Evolutionary conservation across 2,113 vertebrate species (phyloP).

Genomic region (Smithornis capensis): DNA sequence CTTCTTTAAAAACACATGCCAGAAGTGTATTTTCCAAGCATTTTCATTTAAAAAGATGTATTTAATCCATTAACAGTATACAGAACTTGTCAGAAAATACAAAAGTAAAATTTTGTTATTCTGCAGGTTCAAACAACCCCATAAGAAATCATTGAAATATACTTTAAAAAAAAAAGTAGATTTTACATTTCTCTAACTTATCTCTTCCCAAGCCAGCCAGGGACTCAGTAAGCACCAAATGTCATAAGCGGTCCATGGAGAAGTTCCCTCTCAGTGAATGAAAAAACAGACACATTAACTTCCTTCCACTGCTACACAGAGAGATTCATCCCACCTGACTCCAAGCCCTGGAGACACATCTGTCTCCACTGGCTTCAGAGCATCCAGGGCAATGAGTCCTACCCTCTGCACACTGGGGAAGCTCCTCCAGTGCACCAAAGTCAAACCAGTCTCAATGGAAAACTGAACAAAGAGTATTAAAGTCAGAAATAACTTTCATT

Average conservation of each 20-base stretch:
- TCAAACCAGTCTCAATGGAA: neutral
- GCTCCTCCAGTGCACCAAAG: rapidly evolving
- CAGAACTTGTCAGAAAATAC: neutral
- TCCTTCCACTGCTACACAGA: neutral
- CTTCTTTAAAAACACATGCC: neutral
- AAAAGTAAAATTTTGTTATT: neutral
- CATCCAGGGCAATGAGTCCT: neutral
- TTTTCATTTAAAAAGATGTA: neutral
- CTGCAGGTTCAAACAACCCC: neutral
- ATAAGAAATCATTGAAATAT: neutral
- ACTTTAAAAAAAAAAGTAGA: neutral
- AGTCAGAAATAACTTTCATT: neutral
- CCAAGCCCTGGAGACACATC: neutral
- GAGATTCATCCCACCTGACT: neutral
- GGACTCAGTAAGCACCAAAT: neutral
- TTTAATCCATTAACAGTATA: neutral
- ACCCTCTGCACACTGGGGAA: neutral
- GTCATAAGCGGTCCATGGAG: neutral
- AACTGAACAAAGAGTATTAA: neutral
- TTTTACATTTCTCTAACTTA: neutral
- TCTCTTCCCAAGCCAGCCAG: neutral
- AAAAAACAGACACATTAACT: neutral
- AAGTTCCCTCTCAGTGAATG: neutral
- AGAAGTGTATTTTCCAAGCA: neutral
- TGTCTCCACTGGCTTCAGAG: neutral